phyloP scores from a whole-genome alignment of 2,797 vertebrate genomes.

The Hoplostethus mediterraneus region DNA sequence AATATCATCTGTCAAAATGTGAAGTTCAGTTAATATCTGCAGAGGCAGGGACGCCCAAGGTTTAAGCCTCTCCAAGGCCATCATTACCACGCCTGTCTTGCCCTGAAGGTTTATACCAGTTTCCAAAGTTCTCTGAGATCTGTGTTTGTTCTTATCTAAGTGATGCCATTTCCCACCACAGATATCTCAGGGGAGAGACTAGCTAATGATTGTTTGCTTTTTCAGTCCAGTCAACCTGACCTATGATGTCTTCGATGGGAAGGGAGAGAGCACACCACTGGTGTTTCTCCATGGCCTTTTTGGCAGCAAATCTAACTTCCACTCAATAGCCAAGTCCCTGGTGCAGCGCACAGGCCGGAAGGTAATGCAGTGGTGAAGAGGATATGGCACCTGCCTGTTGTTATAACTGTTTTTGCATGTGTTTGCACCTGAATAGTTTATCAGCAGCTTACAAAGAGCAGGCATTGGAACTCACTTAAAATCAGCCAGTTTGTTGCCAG shows the following conservation, averaged over 20 bases:
- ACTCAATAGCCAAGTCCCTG: constrained; percentile 89
- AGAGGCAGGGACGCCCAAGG: too few species aligned
- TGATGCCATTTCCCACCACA: neutral
- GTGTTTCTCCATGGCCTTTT: constrained; percentile 96
- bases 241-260: constrained; percentile 88
- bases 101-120: too few species aligned
- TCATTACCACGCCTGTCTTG: too few species aligned
- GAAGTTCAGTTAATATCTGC: too few species aligned
- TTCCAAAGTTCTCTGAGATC: neutral
- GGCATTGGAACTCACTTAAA: constrained; percentile 8
- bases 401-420: constrained; percentile 10
- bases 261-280: constrained; percentile 83
- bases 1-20: too few species aligned
- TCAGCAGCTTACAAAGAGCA: constrained; percentile 6
- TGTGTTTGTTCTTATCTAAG: neutral
- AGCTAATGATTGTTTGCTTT: neutral
- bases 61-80: too few species aligned
- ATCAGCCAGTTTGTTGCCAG: constrained; percentile 18
- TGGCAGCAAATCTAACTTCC: constrained; percentile 93
- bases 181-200: neutral
- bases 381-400: constrained; percentile 6
- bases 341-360: constrained; percentile 89
- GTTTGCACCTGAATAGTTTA: constrained; percentile 20
- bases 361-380: constrained; percentile 83
- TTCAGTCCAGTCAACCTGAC: constrained; percentile 88